Percentiles rank a stretch among this genome's conserved stretches.
Conservation (phyloP, 2,797 vertebrate species). For the Spinibarbus caldwelli region DNA sequence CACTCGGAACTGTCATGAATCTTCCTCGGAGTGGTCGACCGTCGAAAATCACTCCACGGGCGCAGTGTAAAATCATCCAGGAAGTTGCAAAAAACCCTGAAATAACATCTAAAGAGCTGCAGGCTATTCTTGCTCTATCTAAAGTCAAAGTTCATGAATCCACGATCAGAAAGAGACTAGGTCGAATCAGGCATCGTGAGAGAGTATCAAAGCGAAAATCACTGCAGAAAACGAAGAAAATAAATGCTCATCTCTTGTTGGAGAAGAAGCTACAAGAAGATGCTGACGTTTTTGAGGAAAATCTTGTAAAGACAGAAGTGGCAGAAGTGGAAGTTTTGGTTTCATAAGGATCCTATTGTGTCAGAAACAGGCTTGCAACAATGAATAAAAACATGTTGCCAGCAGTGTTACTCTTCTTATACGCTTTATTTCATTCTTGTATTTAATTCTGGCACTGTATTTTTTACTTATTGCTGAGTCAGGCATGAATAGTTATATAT, state of each 20-base stretch:
- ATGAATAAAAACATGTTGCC: background rate
- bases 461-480: background rate
- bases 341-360: background rate
- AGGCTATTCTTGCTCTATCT: constrained; percentile 66
- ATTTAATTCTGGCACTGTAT: background rate
- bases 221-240: background rate
- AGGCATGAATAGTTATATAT: constrained; percentile 9
- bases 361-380: background rate
- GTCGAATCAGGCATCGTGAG: constrained; percentile 40
- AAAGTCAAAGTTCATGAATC: constrained; percentile 69
- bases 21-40: constrained; percentile 55
- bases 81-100: constrained; percentile 50
- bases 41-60: constrained; percentile 59
- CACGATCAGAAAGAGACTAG: constrained; percentile 45
- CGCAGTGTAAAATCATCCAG: constrained; percentile 60
- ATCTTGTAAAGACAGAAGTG: constrained; percentile 24
- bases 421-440: background rate
- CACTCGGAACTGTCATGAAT: constrained; percentile 48
- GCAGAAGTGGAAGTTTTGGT: constrained; percentile 23
- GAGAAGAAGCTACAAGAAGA: constrained; percentile 15
- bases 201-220: background rate
- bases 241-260: background rate
- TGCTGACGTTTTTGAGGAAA: constrained; percentile 24
- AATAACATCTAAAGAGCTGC: constrained; percentile 46
- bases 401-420: background rate